Conservation (phyloP, 2,888 invertebrate genomes). For the Neoascia interrupta region DNA sequence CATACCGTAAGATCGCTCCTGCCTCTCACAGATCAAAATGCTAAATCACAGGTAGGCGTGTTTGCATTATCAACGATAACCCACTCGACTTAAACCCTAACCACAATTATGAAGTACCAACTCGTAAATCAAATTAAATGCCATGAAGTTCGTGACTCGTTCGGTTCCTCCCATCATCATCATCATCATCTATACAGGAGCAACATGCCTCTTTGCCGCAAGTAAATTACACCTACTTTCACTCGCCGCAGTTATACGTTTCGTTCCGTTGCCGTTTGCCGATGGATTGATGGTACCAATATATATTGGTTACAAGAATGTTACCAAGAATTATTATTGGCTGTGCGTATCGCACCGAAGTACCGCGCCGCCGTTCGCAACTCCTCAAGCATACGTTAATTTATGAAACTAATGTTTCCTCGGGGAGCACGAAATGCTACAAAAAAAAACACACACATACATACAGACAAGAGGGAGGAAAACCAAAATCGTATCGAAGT, state of each 20-base stretch:
- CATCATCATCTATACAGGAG: slow-evolving; percentile 5
- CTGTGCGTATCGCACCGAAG: slow-evolving; percentile 10
- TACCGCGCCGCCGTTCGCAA: slow-evolving; percentile 23
- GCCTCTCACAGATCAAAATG: too few relatives aligned
- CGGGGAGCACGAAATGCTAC: slow-evolving; percentile 10
- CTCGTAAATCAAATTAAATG: slow-evolving; percentile 56
- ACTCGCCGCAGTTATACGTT: too few relatives aligned
- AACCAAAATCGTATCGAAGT: slow-evolving; percentile 50
- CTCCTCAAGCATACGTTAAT: slow-evolving; percentile 59
- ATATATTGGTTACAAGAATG: slow-evolving; percentile 45
- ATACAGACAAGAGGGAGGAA: background rate
- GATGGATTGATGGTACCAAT: slow-evolving; percentile 57
- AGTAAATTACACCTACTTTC: slow-evolving; percentile 45
- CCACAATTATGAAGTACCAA: slow-evolving; percentile 55
- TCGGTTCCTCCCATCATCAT: slow-evolving; percentile 33
- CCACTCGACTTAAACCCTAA: slow-evolving; percentile 37
- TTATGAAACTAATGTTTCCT: slow-evolving; percentile 62
- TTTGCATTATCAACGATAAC: slow-evolving; percentile 27
- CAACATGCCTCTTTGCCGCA: slow-evolving; percentile 18
- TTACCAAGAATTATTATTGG: slow-evolving; percentile 48
- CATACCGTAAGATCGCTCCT: too few relatives aligned
- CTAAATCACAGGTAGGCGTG: slow-evolving; percentile 45
- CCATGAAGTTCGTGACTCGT: slow-evolving; percentile 48
- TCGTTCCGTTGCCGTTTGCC: slow-evolving; percentile 11
- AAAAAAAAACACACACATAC: background rate